These are phyloP conservation scores for Theretra japonica DNA, from an alignment of 2,888 invertebrate genomes.

Conservation along the genomic window DNA sequence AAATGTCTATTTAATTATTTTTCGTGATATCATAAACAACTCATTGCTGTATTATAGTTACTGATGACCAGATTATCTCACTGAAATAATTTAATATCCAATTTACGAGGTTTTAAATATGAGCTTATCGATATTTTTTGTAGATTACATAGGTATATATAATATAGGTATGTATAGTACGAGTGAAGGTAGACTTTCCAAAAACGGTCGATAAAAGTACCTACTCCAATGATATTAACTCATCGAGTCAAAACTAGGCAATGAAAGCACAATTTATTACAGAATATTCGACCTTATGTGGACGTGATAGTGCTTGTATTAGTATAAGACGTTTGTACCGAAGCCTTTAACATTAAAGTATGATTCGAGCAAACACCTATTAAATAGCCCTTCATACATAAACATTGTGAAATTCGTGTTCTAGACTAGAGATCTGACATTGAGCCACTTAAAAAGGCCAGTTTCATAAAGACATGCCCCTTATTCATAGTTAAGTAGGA, in stretches of 20 bases:
- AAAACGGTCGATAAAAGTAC: no score
- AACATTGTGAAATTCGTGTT: constrained; percentile 58
- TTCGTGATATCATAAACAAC: no score
- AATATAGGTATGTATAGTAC: no score
- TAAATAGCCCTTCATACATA: constrained; percentile 46
- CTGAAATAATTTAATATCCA: no score
- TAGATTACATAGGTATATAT: no score
- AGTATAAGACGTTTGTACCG: neutral
- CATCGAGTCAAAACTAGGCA: neutral
- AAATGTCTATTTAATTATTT: no score
- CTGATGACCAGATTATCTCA: no score
- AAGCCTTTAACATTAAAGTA: constrained; percentile 25
- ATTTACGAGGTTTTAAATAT: no score
- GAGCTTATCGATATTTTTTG: no score
- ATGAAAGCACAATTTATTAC: neutral
- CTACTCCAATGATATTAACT: no score
- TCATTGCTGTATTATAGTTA: no score
- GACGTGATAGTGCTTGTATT: neutral
- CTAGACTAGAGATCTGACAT: constrained; percentile 49
- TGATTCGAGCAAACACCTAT: constrained; percentile 51
- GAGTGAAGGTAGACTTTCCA: no score
- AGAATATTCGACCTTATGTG: neutral
- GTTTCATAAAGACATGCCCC: constrained; percentile 35
- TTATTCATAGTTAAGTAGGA: constrained; percentile 38
- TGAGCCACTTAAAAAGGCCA: constrained; percentile 48